phyloP scores from a whole-genome alignment of 92 coral and sea anemone species.

The Diadumene lineata region DNA sequence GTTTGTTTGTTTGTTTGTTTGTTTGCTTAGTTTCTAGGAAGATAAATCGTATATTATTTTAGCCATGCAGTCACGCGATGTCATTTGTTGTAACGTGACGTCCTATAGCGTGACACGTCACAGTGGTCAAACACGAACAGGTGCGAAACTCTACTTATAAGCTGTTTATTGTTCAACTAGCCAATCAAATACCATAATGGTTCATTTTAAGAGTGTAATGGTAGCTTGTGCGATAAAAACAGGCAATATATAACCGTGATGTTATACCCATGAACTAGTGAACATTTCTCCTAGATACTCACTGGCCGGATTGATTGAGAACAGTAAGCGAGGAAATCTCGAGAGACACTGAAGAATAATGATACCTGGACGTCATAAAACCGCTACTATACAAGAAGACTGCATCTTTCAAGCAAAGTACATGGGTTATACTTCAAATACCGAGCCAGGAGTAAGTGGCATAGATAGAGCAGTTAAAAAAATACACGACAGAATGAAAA shows the following conservation, averaged over 20 bases:
- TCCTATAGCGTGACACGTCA: not conserved
- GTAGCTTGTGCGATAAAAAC: slow-evolving; percentile 23
- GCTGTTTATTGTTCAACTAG: slow-evolving; percentile 12
- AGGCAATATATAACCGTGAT: not conserved
- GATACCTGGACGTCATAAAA: slow-evolving; percentile 76
- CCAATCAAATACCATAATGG: slow-evolving; percentile 26
- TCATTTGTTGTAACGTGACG: not conserved
- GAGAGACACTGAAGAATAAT: slow-evolving; percentile 13
- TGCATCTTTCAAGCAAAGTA: slow-evolving; percentile 78
- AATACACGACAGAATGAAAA: slow-evolving; percentile 63
- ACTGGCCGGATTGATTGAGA: not conserved
- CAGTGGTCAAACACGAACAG: slow-evolving; percentile 31
- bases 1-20: too few species aligned
- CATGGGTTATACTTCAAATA: slow-evolving; percentile 67
- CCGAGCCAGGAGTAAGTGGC: slow-evolving; percentile 76
- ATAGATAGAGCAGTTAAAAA: slow-evolving; percentile 74
- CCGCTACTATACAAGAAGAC: slow-evolving; percentile 59
- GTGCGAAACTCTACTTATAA: slow-evolving; percentile 18
- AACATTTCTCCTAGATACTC: not conserved
- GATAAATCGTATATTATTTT: too few species aligned
- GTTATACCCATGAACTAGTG: not conserved
- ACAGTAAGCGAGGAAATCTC: not conserved
- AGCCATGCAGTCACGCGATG: slow-evolving; percentile 12
- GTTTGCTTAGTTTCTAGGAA: too few species aligned
- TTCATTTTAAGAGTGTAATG: slow-evolving; percentile 1